Evolutionary conservation across 1,140 invertebrate species (phyloP), one percentile per base, ranked within the genome.

Genomic region (Drosophila sechellia): DNA sequence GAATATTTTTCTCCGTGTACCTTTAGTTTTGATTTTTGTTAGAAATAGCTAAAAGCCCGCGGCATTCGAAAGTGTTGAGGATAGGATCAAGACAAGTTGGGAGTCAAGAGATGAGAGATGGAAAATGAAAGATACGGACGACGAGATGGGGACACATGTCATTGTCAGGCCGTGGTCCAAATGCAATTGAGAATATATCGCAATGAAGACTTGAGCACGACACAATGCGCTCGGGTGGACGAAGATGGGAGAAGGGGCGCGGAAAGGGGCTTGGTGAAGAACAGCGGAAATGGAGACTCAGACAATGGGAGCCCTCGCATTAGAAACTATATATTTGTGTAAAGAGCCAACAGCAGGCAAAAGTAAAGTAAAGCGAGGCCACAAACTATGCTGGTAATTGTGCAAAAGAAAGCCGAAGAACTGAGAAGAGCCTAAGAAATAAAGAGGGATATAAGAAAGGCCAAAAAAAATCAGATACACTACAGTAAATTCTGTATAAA

Each of bases 141-240:
- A 35, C 27, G 39, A 35, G 61, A 55, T 46, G 66, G 40, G 45
- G 64, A 68, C 64, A 56, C 66, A 70, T 70, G 66, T 70, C 64
- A 70, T 70, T 57, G 50, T 70, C 64, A 70, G 64, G 66, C 50
- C 42, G 64, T 57, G 65, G 66, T 56, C 64, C 66, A 70, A 70
- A 70, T 69, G 70, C 65, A 80, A 80, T 76, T 58, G 68, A 58
- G 56, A 55, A 72, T 74, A 63, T 83, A 84, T 84, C 75, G 81
- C 72, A 84, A 63, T 60, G 43, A 68, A 58, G 79, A 78, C 79
- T 83, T 85, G 63, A 85, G 81, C 81, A 85, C 81, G 81, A 37
- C 76, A 63, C 71, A 68, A 65, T 31, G 64, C 39, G 54, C 50
- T 58, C 17, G 59, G 17, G 42, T 56, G 57, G 22, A 17, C 50